A percentile compares a stretch with the other conserved stretches of the same genome.
These are phyloP conservation scores for Halcyon leucocephala DNA, from an alignment of 2,797 vertebrate species.

Conservation along the genomic window DNA sequence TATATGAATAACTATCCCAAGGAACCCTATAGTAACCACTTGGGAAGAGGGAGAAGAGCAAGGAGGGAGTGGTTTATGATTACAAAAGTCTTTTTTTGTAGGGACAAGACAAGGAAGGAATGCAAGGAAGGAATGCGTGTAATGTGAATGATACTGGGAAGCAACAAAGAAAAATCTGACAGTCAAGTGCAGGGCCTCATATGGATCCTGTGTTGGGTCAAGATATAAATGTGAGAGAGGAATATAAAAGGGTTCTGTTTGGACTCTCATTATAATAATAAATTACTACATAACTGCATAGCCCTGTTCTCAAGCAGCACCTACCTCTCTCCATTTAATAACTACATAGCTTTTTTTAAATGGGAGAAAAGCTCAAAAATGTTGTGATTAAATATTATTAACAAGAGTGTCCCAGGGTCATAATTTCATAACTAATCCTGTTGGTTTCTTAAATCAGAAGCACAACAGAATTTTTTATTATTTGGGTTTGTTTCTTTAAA, in stretches of 20 bases:
- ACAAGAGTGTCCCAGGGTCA: neutral
- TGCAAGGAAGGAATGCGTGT: constrained; percentile 55
- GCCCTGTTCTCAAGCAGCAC: neutral
- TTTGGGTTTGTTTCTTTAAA: neutral
- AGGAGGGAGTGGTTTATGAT: neutral
- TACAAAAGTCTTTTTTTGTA: constrained; percentile 9
- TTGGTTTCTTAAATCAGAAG: neutral
- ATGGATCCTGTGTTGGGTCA: constrained; percentile 27
- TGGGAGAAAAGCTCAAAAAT: neutral
- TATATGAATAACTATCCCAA: neutral
- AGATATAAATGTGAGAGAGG: constrained; percentile 9
- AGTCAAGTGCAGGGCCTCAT: neutral
- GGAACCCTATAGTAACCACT: neutral
- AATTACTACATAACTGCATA: neutral
- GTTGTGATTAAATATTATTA: neutral
- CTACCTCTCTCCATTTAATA: neutral
- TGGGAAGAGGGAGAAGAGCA: neutral
- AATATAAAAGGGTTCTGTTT: constrained; percentile 25
- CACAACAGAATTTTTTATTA: neutral
- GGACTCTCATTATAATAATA: neutral
- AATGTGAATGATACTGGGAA: constrained; percentile 53
- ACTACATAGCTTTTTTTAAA: neutral
- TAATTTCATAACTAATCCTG: neutral
- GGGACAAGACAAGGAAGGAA: constrained; percentile 61
- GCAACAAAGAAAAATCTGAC: constrained; percentile 47